Percentiles rank a stretch among this genome's conserved stretches.
These are phyloP conservation scores for Phalacrocorax brasilianus DNA, from an alignment of 2,113 vertebrate species.

Conservation along the genomic window DNA sequence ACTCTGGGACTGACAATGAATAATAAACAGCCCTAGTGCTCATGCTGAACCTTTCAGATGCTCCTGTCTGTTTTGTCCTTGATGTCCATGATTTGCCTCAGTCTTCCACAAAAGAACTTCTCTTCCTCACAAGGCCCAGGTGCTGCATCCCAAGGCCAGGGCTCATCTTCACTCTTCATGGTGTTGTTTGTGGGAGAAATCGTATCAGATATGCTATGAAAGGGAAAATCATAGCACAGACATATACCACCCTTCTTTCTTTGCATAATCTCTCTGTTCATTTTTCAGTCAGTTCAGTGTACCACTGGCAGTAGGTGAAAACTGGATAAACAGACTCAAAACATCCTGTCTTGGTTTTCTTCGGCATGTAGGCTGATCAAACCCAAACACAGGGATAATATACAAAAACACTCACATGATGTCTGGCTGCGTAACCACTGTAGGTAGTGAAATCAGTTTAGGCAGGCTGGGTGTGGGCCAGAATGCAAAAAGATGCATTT, in stretches of 20 bases:
- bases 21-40: neutral
- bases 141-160: neutral
- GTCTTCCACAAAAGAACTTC: neutral
- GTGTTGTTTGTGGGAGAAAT: neutral
- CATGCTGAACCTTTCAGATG: neutral
- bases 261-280: neutral
- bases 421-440: neutral
- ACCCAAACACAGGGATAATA: conserved; percentile 16
- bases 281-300: neutral
- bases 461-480: neutral
- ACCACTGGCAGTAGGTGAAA: neutral
- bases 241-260: neutral
- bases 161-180: neutral
- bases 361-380: conserved; percentile 9
- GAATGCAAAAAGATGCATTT: conserved; percentile 39
- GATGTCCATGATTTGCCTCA: neutral
- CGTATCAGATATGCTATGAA: neutral
- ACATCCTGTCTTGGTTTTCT: conserved; percentile 13
- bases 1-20: neutral
- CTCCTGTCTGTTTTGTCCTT: neutral
- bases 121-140: neutral
- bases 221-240: neutral
- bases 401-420: neutral
- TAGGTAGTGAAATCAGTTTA: conserved; percentile 34
- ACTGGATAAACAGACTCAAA: conserved; percentile 15